These are phyloP conservation scores for Chironomus striatipennis DNA, from an alignment of 1,140 invertebrate genomes.

Conservation along the genomic window DNA sequence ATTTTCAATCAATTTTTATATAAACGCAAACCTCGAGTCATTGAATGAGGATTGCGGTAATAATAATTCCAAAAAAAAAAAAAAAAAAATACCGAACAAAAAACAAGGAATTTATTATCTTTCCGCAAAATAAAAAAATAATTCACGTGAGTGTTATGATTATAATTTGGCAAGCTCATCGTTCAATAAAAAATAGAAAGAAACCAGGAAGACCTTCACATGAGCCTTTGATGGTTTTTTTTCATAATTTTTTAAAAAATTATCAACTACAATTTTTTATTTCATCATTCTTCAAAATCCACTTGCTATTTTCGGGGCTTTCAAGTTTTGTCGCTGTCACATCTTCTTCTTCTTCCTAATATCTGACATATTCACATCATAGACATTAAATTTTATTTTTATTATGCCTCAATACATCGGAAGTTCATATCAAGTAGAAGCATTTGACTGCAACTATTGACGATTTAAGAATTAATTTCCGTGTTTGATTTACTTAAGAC, in stretches of 20 bases:
- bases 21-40: too few species aligned
- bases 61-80: neutral
- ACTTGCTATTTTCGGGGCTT: neutral
- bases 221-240: neutral
- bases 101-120: neutral
- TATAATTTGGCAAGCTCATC: neutral
- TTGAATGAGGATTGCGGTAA: too few species aligned
- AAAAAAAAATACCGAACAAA: neutral
- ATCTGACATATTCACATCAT: too few species aligned
- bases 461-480: constrained; percentile 7
- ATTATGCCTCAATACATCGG: neutral
- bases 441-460: neutral
- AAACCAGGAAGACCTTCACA: neutral
- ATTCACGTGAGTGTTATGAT: neutral
- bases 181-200: neutral
- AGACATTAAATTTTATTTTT: too few species aligned
- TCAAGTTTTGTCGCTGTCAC: neutral
- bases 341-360: neutral
- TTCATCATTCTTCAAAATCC: neutral
- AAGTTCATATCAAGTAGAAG: neutral
- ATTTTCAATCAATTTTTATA: too few species aligned
- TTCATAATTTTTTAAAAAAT: neutral
- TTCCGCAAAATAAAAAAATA: neutral
- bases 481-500: constrained; percentile 3
- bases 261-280: neutral